phyloP scores from a whole-genome alignment of 2,113 vertebrate genomes.

The Serinus canaria region DNA sequence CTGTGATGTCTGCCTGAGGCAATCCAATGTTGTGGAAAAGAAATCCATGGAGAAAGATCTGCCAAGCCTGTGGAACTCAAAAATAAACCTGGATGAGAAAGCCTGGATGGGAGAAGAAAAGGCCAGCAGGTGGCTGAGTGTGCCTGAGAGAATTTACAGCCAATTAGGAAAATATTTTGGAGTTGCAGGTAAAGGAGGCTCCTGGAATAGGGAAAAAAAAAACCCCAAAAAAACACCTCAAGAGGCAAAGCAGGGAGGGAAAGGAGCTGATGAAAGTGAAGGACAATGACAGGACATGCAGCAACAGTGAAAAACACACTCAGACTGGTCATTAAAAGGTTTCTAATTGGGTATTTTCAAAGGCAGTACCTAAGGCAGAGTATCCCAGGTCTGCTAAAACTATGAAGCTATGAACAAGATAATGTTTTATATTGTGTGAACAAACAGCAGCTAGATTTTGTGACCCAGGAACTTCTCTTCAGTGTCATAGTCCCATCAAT shows the following conservation, averaged over 20 bases:
- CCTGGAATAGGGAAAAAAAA: background rate
- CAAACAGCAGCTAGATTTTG: background rate
- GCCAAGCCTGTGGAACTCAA: background rate
- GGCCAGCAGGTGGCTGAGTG: background rate
- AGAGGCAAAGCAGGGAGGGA: background rate
- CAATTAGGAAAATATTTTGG: slow-evolving; percentile 30
- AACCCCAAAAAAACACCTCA: background rate
- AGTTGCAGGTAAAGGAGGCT: background rate
- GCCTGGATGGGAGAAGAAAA: background rate
- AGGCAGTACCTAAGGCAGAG: slow-evolving; percentile 1
- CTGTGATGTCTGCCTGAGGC: background rate
- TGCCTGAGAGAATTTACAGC: slow-evolving; percentile 22
- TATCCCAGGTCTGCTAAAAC: background rate
- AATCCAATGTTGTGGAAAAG: background rate
- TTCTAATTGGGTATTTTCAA: slow-evolving; percentile 6
- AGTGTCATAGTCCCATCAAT: background rate
- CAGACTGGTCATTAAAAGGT: background rate
- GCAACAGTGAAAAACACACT: background rate
- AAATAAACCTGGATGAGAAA: background rate
- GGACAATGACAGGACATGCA: background rate
- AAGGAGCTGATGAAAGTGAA: slow-evolving; percentile 19
- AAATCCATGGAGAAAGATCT: slow-evolving; percentile 1
- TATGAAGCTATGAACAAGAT: background rate
- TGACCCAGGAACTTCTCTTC: background rate
- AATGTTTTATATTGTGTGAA: background rate